phyloP scores from a whole-genome alignment of 2,888 invertebrate species.

The Aquatica leii region DNA sequence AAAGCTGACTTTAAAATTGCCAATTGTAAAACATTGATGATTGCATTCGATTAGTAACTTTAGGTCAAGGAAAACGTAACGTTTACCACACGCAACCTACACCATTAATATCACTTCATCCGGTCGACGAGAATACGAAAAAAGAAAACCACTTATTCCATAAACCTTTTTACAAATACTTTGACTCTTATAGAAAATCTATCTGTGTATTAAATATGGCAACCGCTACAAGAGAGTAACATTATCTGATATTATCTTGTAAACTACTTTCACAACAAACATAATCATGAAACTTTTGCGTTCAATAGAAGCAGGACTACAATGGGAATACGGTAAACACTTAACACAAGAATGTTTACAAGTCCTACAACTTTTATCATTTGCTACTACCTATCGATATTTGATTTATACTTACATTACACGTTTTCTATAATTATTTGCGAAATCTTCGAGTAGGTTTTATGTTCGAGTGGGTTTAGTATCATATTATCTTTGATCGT shows the following conservation, averaged over 20 bases:
- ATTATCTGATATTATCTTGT: constrained; percentile 1
- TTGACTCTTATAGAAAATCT: neutral
- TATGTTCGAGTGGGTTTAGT: too few relatives aligned
- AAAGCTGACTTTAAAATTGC: too few relatives aligned
- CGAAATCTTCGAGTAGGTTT: neutral
- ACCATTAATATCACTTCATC: neutral
- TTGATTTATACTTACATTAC: neutral
- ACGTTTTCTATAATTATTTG: too few relatives aligned
- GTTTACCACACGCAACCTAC: neutral
- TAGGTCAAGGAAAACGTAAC: constrained; percentile 8
- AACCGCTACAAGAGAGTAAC: neutral
- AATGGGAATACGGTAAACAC: neutral
- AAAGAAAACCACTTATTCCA: too few relatives aligned
- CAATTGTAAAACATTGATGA: too few relatives aligned
- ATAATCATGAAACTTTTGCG: constrained; percentile 7
- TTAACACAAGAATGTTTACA: constrained; percentile 8
- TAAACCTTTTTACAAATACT: too few relatives aligned
- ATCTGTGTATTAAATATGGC: neutral
- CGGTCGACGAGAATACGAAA: too few relatives aligned
- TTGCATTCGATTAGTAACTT: constrained; percentile 1
- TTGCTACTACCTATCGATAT: constrained; percentile 2
- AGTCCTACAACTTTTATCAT: constrained; percentile 10
- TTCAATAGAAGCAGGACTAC: neutral
- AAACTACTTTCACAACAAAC: constrained; percentile 12
- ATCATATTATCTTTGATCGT: too few relatives aligned